Evolutionary conservation across 1,140 invertebrate species (phyloP), one percentile per base, ranked within the genome.

Genomic region (Pseudomyrmex gracilis): DNA sequence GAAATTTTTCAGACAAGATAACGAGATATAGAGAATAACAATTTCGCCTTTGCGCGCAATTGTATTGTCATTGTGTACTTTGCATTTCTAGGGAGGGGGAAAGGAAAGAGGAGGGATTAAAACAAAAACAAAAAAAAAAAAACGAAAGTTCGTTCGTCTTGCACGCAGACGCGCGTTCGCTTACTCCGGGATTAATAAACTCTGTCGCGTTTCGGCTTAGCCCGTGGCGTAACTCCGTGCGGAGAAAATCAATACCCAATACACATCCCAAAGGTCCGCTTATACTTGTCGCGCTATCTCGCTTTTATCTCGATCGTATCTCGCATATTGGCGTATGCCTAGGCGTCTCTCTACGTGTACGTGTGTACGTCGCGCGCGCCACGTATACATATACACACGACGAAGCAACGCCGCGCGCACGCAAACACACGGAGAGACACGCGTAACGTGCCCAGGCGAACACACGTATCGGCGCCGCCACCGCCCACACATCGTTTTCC

Each of bases 221-320:
- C 85, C 85, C 85, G 85, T 84, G 85, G 51, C 86, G 82, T 87
- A 84, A 78, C 86, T 84, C 73, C 78, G 71, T 67, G 76, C 76
- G 68, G 88, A 82, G 86, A 91, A 91, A 92, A 92, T 91, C 92
- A 90, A 93, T 93, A 93, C 92, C 88, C 92, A 83, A 93, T 93
- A 92, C 83, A 87, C 83, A 78, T 87, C 84, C 82, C 88, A 66
- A 87, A 88, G 87, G 89, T 85, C 83, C 78, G 86, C 60, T 92
- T 87, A 86, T 89, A 86, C 90, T 90, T 90, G 84, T 89, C 87
- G 87, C 82, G 73, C 83, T 91, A 88, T 90, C 87, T 92, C 87
- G 64, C 86, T 90, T 90, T 91, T 89, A 90, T 90, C 87, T 73
- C 84, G 85, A 91, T 90, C 77, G 84, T 88, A 90, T 90, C 85